phyloP scores from a whole-genome alignment of 2,113 vertebrate species.

The Strigops habroptila region DNA sequence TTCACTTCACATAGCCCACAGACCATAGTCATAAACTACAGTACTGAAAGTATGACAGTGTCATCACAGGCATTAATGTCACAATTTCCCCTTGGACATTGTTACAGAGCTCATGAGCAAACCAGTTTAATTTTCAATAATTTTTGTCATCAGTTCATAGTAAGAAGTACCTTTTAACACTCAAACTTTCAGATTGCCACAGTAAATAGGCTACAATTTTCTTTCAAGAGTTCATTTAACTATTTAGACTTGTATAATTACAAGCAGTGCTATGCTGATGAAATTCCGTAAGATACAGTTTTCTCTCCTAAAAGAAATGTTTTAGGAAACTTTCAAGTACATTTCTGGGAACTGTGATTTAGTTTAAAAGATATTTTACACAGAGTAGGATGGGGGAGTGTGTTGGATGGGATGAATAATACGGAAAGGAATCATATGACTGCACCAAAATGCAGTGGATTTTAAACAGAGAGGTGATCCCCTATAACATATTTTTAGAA shows the following conservation, averaged over 20 bases:
- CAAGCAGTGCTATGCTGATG: background rate
- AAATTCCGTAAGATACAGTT: background rate
- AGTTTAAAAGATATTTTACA: constrained; percentile 32
- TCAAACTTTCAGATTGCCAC: background rate
- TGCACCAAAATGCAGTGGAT: constrained; percentile 11
- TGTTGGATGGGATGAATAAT: constrained; percentile 9
- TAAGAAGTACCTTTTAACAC: background rate
- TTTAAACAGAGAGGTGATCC: background rate
- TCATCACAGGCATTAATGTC: background rate
- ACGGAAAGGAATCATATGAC: background rate
- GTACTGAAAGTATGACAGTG: background rate
- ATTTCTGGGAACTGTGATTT: constrained; percentile 20
- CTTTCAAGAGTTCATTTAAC: background rate
- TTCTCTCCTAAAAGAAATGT: constrained; percentile 13
- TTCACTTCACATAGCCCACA: background rate
- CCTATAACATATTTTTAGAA: background rate
- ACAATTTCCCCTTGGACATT: background rate
- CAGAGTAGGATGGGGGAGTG: background rate
- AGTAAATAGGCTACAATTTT: background rate
- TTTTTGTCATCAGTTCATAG: background rate
- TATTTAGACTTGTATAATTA: background rate
- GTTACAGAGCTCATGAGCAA: background rate
- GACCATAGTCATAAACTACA: background rate
- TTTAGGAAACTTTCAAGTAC: constrained; percentile 25
- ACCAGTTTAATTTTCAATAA: background rate